These are phyloP conservation scores for Virgularia gustaviana DNA, from an alignment of 92 coral and sea anemone species.

Conservation along the genomic window DNA sequence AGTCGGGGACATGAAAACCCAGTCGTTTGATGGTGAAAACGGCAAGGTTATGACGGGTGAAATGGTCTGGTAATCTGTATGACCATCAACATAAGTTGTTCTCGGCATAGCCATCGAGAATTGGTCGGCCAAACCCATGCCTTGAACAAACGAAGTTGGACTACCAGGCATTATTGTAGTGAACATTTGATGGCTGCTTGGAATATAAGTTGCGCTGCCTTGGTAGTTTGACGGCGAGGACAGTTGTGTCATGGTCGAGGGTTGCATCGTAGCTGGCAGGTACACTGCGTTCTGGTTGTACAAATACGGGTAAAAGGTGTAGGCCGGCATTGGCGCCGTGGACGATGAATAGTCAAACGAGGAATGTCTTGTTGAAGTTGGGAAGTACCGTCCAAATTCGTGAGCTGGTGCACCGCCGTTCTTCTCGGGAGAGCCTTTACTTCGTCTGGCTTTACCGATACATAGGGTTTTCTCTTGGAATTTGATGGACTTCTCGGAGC, in stretches of 20 bases:
- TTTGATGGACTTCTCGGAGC: conserved; percentile 73
- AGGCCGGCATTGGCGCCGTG: conserved; percentile 41
- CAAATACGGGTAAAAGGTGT: conserved; percentile 16
- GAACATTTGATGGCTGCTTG: conserved; percentile 37
- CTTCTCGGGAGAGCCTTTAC: conserved; percentile 54
- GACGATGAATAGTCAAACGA: conserved; percentile 33
- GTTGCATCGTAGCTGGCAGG: conserved; percentile 32
- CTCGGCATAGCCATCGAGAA: conserved; percentile 26
- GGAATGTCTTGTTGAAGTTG: conserved; percentile 23
- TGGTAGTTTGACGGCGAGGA: conserved; percentile 36
- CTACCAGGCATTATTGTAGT: conserved; percentile 31
- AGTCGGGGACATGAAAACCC: conserved; percentile 17
- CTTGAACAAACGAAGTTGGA: conserved; percentile 28
- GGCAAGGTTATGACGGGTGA: conserved; percentile 26
- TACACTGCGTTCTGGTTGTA: conserved; percentile 26
- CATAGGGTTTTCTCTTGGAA: conserved; percentile 83
- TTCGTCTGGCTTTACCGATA: conserved; percentile 76
- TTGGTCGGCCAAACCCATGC: conserved; percentile 19
- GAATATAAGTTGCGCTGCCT: conserved; percentile 31
- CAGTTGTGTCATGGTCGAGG: conserved; percentile 32
- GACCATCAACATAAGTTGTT: conserved; percentile 33
- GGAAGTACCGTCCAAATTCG: conserved; percentile 28
- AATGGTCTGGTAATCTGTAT: conserved; percentile 34
- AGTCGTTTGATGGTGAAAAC: conserved; percentile 12
- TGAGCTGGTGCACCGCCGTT: conserved; percentile 20